Evolutionary conservation across 1,140 invertebrate genomes (phyloP).

Genomic region (Drosophila lini): DNA sequence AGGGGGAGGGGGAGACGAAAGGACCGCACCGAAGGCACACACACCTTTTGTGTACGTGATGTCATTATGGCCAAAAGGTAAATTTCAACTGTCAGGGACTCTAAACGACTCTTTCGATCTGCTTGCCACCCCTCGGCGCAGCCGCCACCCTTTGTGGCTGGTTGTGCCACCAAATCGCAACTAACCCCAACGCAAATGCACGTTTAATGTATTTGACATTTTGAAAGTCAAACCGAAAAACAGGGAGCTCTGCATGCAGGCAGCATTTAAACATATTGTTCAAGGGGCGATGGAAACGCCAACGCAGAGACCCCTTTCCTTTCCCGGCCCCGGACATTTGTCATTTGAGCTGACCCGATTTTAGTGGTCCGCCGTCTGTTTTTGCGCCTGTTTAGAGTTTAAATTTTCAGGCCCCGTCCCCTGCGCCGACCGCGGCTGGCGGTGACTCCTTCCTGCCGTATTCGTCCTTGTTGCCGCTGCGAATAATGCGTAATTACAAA

Average conservation of each 20-base stretch:
- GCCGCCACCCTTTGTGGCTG: constrained; percentile 55
- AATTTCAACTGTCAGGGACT: constrained; percentile 78
- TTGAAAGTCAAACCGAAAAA: constrained; percentile 78
- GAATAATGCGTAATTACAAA: constrained; percentile 80
- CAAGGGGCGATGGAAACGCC: constrained; percentile 11
- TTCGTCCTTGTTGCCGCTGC: constrained; percentile 39
- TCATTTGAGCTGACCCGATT: constrained; percentile 79
- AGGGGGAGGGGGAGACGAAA: not conserved
- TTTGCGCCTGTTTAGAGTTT: constrained; percentile 79
- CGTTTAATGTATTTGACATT: constrained; percentile 82
- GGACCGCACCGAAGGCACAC: constrained; percentile 47
- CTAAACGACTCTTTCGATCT: constrained; percentile 74
- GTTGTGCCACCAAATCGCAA: constrained; percentile 73
- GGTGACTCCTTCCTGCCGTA: constrained; percentile 14
- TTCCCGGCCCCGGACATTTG: constrained; percentile 57
- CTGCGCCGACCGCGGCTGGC: constrained; percentile 8
- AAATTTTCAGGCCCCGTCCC: constrained; percentile 58
- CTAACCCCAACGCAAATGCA: constrained; percentile 72
- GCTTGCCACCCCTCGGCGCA: constrained; percentile 11
- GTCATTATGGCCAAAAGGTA: constrained; percentile 81
- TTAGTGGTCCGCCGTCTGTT: constrained; percentile 72
- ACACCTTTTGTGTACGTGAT: constrained; percentile 81
- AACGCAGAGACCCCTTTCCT: constrained; percentile 4
- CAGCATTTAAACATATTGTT: constrained; percentile 71
- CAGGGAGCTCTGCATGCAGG: constrained; percentile 47